Base-by-base conservation (phyloP, 2,888 invertebrate species). In the Parnassius smintheus region DNA sequence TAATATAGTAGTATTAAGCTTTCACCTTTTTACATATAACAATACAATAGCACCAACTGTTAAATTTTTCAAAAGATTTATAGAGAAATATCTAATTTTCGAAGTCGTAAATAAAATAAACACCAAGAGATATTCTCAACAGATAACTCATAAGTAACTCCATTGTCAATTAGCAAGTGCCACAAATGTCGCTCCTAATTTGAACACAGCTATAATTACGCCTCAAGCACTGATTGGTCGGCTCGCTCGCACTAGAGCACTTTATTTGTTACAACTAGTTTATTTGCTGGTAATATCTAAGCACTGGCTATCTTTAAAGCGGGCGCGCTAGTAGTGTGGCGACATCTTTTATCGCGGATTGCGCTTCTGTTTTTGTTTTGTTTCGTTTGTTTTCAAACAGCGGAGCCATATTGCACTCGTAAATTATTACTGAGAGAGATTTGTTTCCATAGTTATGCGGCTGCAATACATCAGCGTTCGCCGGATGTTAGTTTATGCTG, bases 381-480 rank as follows among this genome's bases (percentile, higher is more conserved):
- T 83, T 80, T 80, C 51, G 80, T 84, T 85, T 84, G 86, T 85
- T 85, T 86, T 84, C 79, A 77, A 85, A 84, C 80, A 82, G 82
- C 79, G 82, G 75, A 75, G 79, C 84, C 84, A 89, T 87, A 88
- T 86, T 87, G 88, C 84, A 83, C 81, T 80, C 81, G 85, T 90
- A 87, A 91, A 87, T 91, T 89, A 89, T 90, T 83, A 78, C 83
- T 73, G 78, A 75, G 83, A 82, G 86, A 89, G 89, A 90, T 89
- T 90, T 90, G 91, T 89, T 86, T 86, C 88, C 86, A 90, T 88
- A 89, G 89, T 85, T 83, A 82, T 85, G 89, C 81, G 88, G 89
- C 85, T 77, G 85, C 85, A 80, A 90, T 91, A 82, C 83, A 89
- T 91, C 90, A 90, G 82, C 77, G 82, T 85, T 83, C 81, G 79